These are phyloP conservation scores for Hoplostethus atlanticus DNA, from an alignment of 2,797 vertebrate genomes.

Conservation along the genomic window DNA sequence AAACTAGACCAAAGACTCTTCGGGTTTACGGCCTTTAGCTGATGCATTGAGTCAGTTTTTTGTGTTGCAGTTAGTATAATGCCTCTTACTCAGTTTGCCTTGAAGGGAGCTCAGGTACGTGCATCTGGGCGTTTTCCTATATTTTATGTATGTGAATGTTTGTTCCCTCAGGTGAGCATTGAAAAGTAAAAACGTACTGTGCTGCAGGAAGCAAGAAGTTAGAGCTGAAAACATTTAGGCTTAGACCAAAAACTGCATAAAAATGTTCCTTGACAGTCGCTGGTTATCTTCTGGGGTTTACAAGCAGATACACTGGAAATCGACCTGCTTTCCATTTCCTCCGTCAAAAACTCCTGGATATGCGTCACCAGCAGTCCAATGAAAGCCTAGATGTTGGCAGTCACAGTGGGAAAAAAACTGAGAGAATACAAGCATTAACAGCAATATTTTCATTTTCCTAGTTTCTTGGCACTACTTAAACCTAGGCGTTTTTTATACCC, in stretches of 20 bases:
- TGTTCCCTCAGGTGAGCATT: too few relatives aligned
- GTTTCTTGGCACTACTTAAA: slow-evolving; percentile 4
- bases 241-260: neutral
- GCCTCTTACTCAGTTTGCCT: neutral
- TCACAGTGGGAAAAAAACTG: slow-evolving; percentile 40
- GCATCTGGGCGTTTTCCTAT: neutral
- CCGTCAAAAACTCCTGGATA: slow-evolving; percentile 32
- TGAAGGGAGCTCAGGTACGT: neutral
- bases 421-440: slow-evolving; percentile 22
- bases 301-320: slow-evolving; percentile 21
- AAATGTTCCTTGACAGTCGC: neutral
- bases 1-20: slow-evolving; percentile 9
- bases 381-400: slow-evolving; percentile 32
- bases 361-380: slow-evolving; percentile 20
- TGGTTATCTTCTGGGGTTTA: slow-evolving; percentile 22
- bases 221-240: neutral
- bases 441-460: slow-evolving; percentile 31
- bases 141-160: neutral
- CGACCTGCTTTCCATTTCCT: slow-evolving; percentile 34
- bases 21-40: neutral
- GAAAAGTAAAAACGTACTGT: too few relatives aligned
- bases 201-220: too few relatives aligned
- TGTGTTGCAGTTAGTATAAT: too few relatives aligned
- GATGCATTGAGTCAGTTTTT: neutral
- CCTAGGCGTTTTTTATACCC: neutral